phyloP scores from a whole-genome alignment of 30 jellyfish, hydroid and myxozoan species.

The Nemopilema nomurai region DNA sequence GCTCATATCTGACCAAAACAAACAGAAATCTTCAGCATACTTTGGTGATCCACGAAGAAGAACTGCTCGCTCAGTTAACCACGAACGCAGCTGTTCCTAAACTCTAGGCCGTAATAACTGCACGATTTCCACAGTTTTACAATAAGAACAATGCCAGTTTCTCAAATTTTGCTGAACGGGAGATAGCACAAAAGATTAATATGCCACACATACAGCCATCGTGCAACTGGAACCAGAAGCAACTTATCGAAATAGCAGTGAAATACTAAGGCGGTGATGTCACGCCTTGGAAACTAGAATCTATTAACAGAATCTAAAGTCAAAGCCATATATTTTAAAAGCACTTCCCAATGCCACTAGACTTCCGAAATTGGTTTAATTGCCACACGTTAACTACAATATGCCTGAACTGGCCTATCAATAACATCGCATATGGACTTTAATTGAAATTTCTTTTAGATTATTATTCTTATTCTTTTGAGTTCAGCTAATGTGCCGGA shows the following conservation, averaged over 20 bases:
- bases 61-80: neutral
- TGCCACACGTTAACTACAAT: no score
- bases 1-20: neutral
- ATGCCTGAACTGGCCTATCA: no score
- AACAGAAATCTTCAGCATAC: conserved; percentile 1
- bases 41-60: neutral
- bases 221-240: no score
- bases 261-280: neutral
- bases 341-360: no score
- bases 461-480: no score
- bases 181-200: neutral
- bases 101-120: neutral
- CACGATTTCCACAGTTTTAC: neutral
- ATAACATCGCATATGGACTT: no score
- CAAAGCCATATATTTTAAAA: no score
- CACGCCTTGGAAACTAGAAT: neutral
- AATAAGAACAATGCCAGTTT: neutral
- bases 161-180: neutral
- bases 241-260: neutral
- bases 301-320: no score
- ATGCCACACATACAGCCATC: neutral
- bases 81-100: neutral
- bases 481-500: no score
- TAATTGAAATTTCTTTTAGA: no score
- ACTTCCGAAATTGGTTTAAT: no score